Percentiles rank a stretch among this genome's conserved stretches.
Evolutionary conservation across 2,113 vertebrate species (phyloP).

Genomic region (Amia ocellicauda): DNA sequence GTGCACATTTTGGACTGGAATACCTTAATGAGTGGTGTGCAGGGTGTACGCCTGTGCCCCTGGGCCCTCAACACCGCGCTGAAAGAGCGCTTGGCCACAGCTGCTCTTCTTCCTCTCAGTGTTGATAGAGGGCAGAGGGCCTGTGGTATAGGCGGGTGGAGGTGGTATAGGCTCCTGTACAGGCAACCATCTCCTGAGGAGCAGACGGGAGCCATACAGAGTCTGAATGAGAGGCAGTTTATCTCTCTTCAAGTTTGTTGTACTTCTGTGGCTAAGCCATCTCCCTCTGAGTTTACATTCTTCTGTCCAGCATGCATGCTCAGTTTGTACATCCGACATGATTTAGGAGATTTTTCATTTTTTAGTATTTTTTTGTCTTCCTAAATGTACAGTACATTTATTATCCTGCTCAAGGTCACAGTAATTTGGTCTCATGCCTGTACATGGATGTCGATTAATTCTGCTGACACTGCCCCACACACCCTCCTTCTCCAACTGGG

Average conservation of each 20-base stretch:
- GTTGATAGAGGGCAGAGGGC: no score
- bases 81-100: no score
- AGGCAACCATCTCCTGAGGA: not conserved
- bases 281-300: slow-evolving; percentile 52
- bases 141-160: no score
- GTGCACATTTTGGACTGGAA: no score
- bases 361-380: slow-evolving; percentile 30
- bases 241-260: slow-evolving; percentile 49
- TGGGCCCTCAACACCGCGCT: no score
- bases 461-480: no score
- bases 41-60: no score
- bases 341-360: slow-evolving; percentile 35
- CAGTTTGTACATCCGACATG: slow-evolving; percentile 30
- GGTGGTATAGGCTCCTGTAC: no score
- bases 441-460: no score
- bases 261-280: slow-evolving; percentile 34
- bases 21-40: no score
- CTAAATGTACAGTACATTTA: not conserved
- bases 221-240: slow-evolving; percentile 43
- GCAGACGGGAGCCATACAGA: slow-evolving; percentile 34
- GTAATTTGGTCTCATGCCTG: not conserved
- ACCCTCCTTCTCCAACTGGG: no score
- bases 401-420: not conserved
- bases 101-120: no score
- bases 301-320: slow-evolving; percentile 28